These are phyloP conservation scores for Dascyllus trimaculatus DNA, from an alignment of 2,113 vertebrate species.

Conservation along the genomic window DNA sequence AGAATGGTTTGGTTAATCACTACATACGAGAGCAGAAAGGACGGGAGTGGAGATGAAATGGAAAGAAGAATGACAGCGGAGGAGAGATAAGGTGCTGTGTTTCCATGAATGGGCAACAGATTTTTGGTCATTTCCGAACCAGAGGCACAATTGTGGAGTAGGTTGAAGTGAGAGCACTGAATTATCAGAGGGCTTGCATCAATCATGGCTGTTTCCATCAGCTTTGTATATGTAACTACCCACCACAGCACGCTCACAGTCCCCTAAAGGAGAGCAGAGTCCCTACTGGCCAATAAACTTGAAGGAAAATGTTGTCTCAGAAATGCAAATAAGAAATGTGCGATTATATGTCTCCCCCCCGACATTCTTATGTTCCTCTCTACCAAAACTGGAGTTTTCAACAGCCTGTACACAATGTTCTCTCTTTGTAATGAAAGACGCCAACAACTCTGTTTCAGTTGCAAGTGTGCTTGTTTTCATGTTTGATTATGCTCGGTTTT, in stretches of 20 bases:
- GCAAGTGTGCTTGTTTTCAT: not conserved
- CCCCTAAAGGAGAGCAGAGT: not conserved
- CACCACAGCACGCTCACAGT: not conserved
- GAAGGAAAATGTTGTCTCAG: not conserved
- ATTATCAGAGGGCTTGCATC: conserved; percentile 3
- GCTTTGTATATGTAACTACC: conserved; percentile 3
- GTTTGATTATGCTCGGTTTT: not conserved
- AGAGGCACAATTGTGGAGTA: conserved; percentile 7
- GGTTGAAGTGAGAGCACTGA: conserved; percentile 27
- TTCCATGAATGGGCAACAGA: conserved; percentile 23
- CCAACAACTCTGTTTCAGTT: not conserved
- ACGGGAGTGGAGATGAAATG: conserved; percentile 27
- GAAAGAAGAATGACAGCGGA: conserved; percentile 10
- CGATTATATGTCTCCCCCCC: too few relatives aligned
- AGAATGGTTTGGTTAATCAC: conserved; percentile 38
- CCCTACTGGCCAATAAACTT: not conserved
- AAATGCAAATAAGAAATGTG: not conserved
- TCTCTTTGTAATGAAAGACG: not conserved
- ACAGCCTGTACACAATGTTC: not conserved
- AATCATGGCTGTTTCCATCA: not conserved
- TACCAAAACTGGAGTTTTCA: not conserved
- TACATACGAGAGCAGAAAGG: conserved; percentile 24
- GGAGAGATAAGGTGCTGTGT: conserved; percentile 39
- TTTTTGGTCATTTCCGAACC: conserved; percentile 28
- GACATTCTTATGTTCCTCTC: not conserved